These are phyloP conservation scores for Neofelis nebulosa DNA, from an alignment of 2,113 vertebrate species.

Conservation along the genomic window DNA sequence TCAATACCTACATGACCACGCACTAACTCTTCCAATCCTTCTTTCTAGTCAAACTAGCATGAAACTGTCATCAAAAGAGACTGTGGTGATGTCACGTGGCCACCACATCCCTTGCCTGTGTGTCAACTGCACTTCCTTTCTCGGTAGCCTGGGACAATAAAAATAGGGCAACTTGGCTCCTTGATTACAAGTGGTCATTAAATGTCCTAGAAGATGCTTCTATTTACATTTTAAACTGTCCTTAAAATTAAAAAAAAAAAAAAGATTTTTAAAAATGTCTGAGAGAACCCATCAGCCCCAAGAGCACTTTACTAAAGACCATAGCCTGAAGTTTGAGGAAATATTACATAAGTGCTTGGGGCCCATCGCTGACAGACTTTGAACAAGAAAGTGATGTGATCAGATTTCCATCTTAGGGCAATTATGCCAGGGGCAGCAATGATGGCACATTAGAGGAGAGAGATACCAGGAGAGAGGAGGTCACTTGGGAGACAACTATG, in stretches of 20 bases:
- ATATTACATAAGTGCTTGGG: neutral
- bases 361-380: neutral
- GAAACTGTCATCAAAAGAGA: neutral
- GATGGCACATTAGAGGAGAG: neutral
- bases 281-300: neutral
- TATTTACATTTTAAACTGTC: conserved; percentile 1
- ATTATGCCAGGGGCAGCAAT: neutral
- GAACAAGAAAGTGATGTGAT: neutral
- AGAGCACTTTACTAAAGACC: neutral
- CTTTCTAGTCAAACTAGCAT: neutral
- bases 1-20: neutral
- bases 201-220: neutral
- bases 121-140: neutral
- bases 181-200: neutral
- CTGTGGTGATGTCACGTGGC: neutral
- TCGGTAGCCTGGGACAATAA: neutral
- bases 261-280: neutral
- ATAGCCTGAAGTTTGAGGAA: neutral
- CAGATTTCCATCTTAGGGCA: neutral
- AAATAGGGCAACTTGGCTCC: neutral
- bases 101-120: neutral
- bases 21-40: neutral
- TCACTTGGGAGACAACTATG: neutral
- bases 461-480: neutral
- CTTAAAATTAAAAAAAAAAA: conserved; percentile 3